Percentiles rank a stretch among this genome's conserved stretches.
These are phyloP conservation scores for Perodicticus potto DNA, from an alignment of 2,797 vertebrate species.

Conservation along the genomic window DNA sequence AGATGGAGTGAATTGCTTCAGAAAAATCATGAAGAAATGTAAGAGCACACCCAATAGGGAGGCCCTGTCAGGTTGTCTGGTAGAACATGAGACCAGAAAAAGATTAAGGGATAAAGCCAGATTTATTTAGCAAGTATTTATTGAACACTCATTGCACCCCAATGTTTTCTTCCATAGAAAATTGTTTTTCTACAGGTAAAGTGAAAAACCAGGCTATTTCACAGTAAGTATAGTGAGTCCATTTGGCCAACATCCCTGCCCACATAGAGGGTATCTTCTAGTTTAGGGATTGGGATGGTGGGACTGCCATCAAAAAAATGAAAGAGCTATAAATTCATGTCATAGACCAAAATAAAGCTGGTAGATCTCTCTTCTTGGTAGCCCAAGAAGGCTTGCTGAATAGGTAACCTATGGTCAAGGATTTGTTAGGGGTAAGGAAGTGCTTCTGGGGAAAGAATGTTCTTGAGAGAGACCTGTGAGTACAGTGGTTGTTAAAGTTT, in stretches of 20 bases:
- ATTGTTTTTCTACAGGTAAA: not conserved
- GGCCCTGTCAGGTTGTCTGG: not conserved
- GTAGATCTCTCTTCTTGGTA: not conserved
- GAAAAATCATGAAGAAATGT: not conserved
- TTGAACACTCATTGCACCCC: not conserved
- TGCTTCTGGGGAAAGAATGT: not conserved
- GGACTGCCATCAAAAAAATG: not conserved
- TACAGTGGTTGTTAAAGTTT: not conserved
- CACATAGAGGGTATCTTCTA: not conserved
- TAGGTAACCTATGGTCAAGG: not conserved
- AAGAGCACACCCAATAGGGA: not conserved
- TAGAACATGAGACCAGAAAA: not conserved
- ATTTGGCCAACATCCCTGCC: not conserved
- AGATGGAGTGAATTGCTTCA: not conserved
- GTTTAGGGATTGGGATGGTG: not conserved
- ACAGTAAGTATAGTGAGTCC: too few relatives aligned
- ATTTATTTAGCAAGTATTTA: not conserved
- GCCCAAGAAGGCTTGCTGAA: not conserved
- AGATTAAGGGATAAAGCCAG: not conserved
- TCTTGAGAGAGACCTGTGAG: not conserved
- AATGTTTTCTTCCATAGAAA: not conserved
- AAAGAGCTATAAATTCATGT: not conserved
- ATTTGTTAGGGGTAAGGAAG: not conserved
- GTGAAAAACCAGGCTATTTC: not conserved
- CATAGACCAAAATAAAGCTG: not conserved